Evolutionary conservation across 2,113 vertebrate genomes (phyloP), one percentile per base, ranked within the genome.

Genomic region (Crotalus viridis): DNA sequence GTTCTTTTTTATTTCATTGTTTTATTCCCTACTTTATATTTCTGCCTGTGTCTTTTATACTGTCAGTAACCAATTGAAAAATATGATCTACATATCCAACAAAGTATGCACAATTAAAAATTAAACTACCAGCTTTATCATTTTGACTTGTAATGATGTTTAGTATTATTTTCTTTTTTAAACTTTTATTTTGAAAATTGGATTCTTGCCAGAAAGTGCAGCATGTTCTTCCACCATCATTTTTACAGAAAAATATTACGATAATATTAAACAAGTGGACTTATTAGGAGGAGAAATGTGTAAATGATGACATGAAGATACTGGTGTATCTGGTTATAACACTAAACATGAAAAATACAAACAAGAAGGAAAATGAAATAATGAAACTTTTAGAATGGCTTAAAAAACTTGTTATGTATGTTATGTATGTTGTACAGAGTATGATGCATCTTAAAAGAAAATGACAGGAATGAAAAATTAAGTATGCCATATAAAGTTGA

Each of bases 141-240:
- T 94, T 94, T 96, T 93, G 87, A 19, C 54, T 94, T 89, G 85
- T 2, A 0, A 74, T 94, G 12, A 91, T 51, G 87, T 86, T 91
- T 33, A 13, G 39, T 55, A 61, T 91, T 33, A 61, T 6, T 94
- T 96, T 2, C 15, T 91, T 39, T 74, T 88, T 64, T 0, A 52
- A 91, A 69, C 92, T 17, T 86, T 90, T 93, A 64, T 90, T 96
- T 95, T 94, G 21, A 96, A 96, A 95, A 90, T 95, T 94, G 96
- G 97, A 95, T 96, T 97, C 97, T 97, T 97, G 97, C 96, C 96
- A 97, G 96, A 97, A 97, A 96, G 95, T 95, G 95, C 95, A 97
- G 97, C 96, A 96, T 95, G 92, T 95, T 95, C 94, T 96, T 97
- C 94, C 94, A 92, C 94, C 93, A 90, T 94, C 85, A 86, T 96